Evolutionary conservation across 1,140 invertebrate genomes (phyloP), one percentile per base, ranked within the genome.

Genomic region (Drosophila sp.): DNA sequence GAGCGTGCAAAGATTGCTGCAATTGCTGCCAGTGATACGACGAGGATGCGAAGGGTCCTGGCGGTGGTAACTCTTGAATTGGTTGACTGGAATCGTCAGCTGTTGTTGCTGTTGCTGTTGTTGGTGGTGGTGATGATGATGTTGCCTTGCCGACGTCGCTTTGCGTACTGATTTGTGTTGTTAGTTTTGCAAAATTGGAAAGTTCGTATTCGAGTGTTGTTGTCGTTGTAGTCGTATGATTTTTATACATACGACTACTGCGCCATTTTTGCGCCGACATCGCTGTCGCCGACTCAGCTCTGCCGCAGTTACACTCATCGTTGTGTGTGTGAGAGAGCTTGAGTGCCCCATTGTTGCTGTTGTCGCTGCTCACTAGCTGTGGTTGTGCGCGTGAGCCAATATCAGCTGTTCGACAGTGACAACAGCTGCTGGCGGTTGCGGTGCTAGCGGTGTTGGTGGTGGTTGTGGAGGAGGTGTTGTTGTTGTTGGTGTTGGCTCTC

Each of bases 191-290:
- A 68, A 90, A 90, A 79, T 91, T 90, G 72, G 85, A 87, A 80
- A 91, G 75, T 79, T 92, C 91, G 82, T 91, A 90, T 87, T 91
- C 87, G 77, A 91, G 77, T 66, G 90, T 90, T 70, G 87, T 90
- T 85, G 81, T 90, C 71, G 90, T 80, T 84, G 90, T 80, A 76
- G 81, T 91, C 89, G 90, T 90, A 84, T 91, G 90, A 91, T 90
- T 90, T 68, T 85, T 91, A 79, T 76, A 86, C 82, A 76, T 68
- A 85, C 80, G 79, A 84, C 85, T 90, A 91, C 81, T 91, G 80
- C 79, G 87, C 72, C 78, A 76, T 63, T 72, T 77, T 67, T 57
- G 55, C 75, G 66, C 66, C 74, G 71, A 61, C 57, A 69, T 56
- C 50, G 70, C 27, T 7, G 40, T 40, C 33, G 58, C 30, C 10